Conservation (phyloP, 2,113 vertebrate species). For the Corythornis vintsioides region DNA sequence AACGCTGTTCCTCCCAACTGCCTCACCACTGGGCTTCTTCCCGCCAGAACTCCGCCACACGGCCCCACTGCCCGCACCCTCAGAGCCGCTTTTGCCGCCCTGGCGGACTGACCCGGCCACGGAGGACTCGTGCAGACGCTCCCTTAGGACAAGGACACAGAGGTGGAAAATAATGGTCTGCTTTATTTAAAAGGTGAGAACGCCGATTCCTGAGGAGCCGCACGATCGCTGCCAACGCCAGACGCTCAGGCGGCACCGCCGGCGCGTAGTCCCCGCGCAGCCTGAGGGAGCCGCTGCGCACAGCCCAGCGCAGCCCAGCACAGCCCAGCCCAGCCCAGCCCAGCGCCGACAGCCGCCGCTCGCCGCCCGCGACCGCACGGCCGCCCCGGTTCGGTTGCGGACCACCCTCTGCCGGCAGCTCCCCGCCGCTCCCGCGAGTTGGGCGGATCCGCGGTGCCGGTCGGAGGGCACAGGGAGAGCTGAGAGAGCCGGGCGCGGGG, state of each 20-base stretch:
- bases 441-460: background rate
- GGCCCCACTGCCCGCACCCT: background rate
- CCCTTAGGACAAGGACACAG: background rate
- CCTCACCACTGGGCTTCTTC: background rate
- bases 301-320: too few relatives aligned
- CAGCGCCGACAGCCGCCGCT: too few relatives aligned
- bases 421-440: background rate
- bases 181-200: rapidly evolving
- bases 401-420: background rate
- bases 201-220: rapidly evolving
- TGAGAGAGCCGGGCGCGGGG: background rate
- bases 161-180: rapidly evolving
- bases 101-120: rapidly evolving
- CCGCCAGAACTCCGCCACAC: too few relatives aligned
- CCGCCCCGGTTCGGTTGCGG: background rate
- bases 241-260: too few relatives aligned
- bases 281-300: background rate
- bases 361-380: background rate
- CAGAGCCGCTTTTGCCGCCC: rapidly evolving
- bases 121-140: background rate
- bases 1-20: background rate
- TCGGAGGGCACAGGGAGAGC: background rate
- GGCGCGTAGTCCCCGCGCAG: too few relatives aligned
- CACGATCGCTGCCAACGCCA: background rate
- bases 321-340: too few relatives aligned